Conservation (phyloP, 2,888 invertebrate species). For the Phyllotreta striolata region DNA sequence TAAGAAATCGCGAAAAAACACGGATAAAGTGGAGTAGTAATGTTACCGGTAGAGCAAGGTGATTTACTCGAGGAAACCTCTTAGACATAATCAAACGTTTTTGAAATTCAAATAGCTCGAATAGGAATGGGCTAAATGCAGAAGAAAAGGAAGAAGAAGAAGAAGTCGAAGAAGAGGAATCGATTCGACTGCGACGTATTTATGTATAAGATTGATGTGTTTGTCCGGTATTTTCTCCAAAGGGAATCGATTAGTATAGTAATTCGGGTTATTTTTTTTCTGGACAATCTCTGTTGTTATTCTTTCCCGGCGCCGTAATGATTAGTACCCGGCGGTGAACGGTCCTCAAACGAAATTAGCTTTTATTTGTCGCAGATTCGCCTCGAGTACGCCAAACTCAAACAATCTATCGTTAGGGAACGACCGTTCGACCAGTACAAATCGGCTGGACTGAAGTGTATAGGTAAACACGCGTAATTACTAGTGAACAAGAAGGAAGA, state of each 20-base stretch:
- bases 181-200: too few species aligned
- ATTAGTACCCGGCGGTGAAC: too few species aligned
- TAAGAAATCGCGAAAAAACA: conserved; percentile 14
- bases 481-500: conserved; percentile 2
- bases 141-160: too few species aligned
- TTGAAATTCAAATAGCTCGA: conserved; percentile 59
- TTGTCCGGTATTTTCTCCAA: too few species aligned
- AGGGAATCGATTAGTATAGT: too few species aligned
- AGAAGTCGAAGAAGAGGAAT: too few species aligned
- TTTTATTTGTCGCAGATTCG: too few species aligned
- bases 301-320: too few species aligned
- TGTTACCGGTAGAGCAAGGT: conserved; percentile 32
- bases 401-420: conserved; percentile 2
- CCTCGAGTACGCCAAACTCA: neutral
- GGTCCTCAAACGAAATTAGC: too few species aligned
- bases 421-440: conserved; percentile 7
- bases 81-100: conserved; percentile 59
- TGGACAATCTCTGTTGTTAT: too few species aligned
- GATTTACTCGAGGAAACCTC: conserved; percentile 53
- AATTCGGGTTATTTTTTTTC: too few species aligned
- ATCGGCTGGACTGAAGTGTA: conserved; percentile 1
- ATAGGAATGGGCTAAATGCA: neutral
- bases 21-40: conserved; percentile 25
- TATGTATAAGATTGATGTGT: too few species aligned
- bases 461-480: conserved; percentile 10